Evolutionary conservation across 2,888 invertebrate species (phyloP).

Genomic region (Colostygia pectinataria): DNA sequence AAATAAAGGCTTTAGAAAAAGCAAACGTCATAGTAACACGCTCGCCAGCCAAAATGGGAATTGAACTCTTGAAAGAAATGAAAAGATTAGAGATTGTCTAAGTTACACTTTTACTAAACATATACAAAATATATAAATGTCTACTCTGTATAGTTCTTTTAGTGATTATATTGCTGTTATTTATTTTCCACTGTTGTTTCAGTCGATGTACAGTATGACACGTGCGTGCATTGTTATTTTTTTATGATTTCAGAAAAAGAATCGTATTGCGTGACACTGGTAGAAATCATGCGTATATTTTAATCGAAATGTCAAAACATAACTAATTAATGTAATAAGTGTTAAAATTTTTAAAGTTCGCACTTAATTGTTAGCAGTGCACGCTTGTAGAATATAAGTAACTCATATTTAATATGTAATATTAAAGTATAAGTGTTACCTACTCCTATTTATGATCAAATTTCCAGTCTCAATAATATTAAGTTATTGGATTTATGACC

Average conservation of each 20-base stretch:
- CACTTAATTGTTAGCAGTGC: conserved; percentile 53
- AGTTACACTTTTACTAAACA: conserved; percentile 32
- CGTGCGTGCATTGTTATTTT: conserved; percentile 30
- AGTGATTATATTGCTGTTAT: conserved; percentile 68
- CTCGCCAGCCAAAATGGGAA: conserved; percentile 98
- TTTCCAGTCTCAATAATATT: conserved; percentile 39
- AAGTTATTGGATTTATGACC: conserved; percentile 33
- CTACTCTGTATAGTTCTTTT: conserved; percentile 65
- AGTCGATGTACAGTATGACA: conserved; percentile 31
- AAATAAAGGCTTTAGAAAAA: conserved; percentile 96
- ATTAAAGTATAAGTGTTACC: conserved; percentile 44
- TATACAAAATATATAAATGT: conserved; percentile 45
- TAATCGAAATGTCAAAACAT: conserved; percentile 14
- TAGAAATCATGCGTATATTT: conserved; percentile 12
- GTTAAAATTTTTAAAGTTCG: conserved; percentile 25
- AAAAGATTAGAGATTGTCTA: conserved; percentile 87
- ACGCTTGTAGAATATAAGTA: conserved; percentile 46
- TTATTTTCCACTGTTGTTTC: conserved; percentile 62
- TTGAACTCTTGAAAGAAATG: conserved; percentile 94
- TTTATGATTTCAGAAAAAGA: conserved; percentile 29
- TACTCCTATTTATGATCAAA: conserved; percentile 40
- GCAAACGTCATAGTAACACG: conserved; percentile 97
- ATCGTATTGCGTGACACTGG: conserved; percentile 44
- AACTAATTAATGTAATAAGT: conserved; percentile 28
- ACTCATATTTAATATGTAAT: conserved; percentile 37